Evolutionary conservation across 2,113 vertebrate genomes (phyloP).

Genomic region (Atrichornis clamosus): DNA sequence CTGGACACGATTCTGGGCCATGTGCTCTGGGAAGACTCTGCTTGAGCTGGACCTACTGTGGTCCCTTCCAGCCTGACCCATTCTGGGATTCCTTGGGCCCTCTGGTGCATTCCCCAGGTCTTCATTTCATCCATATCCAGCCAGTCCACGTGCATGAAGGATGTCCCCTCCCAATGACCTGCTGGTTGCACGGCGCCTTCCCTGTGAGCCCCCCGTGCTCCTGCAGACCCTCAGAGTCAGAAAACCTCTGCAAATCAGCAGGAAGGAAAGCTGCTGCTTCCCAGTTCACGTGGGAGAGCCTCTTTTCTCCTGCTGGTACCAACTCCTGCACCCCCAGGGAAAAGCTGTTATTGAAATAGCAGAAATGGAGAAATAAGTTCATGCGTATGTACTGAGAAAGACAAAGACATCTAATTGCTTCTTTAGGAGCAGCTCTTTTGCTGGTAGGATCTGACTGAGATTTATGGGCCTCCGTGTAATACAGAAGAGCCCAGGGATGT

Average conservation of each 20-base stretch:
- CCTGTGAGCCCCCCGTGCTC: fast-evolving
- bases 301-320: not conserved
- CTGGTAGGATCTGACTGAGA: not conserved
- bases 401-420: not conserved
- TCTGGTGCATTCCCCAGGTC: not conserved
- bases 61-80: not conserved
- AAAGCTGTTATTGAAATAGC: not conserved
- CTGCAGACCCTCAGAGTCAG: not conserved
- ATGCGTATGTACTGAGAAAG: not conserved
- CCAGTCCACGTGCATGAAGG: not conserved
- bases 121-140: not conserved
- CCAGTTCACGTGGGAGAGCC: not conserved
- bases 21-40: not conserved
- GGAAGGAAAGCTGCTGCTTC: not conserved
- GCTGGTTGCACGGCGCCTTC: not conserved
- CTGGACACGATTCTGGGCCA: not conserved
- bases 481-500: not conserved
- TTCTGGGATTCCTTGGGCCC: not conserved
- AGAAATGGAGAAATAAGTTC: not conserved
- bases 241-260: not conserved
- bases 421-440: not conserved
- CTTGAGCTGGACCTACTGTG: not conserved
- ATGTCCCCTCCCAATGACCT: not conserved
- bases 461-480: not conserved
- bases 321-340: not conserved